Percentiles rank a stretch among this genome's conserved stretches.
Conservation (phyloP, 53 echinoderm and acorn worm species). For the Luidia sarsii region DNA sequence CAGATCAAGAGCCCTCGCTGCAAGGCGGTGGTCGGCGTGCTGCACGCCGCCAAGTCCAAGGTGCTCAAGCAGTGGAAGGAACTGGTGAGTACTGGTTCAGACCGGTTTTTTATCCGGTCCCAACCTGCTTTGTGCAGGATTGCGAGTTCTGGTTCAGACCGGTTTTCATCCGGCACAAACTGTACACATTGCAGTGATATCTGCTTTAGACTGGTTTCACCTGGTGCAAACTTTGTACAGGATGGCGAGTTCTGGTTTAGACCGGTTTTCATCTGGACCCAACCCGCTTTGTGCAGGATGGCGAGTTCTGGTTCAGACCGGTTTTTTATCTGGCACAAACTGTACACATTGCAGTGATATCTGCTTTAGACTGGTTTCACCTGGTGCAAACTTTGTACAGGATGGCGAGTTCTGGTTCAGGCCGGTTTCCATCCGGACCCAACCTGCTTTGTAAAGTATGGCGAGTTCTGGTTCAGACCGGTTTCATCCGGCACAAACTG, state of each 20-base stretch:
- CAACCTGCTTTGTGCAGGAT: not conserved
- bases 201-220: not conserved
- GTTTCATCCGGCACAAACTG: too few species aligned
- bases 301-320: too few species aligned
- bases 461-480: too few species aligned
- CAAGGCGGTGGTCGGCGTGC: slow-evolving; percentile 97
- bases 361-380: not conserved
- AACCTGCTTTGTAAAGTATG: not conserved
- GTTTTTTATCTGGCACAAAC: too few species aligned
- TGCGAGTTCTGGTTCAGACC: too few species aligned
- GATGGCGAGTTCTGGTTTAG: not conserved
- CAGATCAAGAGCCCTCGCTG: slow-evolving; percentile 97
- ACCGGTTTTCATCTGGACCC: not conserved
- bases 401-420: not conserved
- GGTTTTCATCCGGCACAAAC: too few species aligned
- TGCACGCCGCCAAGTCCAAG: slow-evolving; percentile 96
- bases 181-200: not conserved
- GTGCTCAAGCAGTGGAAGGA: slow-evolving; percentile 97
- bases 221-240: not conserved
- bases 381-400: not conserved
- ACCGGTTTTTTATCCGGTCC: not conserved
- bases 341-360: not conserved
- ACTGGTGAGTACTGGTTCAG: slow-evolving; percentile 63
- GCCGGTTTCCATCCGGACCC: not conserved
- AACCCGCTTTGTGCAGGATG: not conserved